These are phyloP conservation scores for Acanthopagrus latus DNA, from an alignment of 2,797 vertebrate species.

Conservation along the genomic window DNA sequence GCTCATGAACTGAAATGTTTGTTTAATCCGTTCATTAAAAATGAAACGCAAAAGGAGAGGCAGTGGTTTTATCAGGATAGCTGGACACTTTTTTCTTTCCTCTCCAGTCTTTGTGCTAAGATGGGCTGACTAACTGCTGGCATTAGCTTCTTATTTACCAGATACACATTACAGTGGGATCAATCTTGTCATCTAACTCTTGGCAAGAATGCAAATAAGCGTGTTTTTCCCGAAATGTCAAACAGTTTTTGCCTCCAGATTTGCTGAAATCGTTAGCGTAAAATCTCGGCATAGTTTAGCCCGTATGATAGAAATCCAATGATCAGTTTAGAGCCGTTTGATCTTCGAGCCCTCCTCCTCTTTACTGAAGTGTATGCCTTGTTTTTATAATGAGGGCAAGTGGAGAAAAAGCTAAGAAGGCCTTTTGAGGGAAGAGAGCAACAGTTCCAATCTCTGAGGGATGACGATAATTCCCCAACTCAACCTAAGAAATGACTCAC, in stretches of 20 bases:
- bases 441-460: conserved; percentile 18
- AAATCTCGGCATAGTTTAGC: conserved; percentile 33
- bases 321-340: conserved; percentile 23
- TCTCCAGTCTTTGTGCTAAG: conserved; percentile 17
- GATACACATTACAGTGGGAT: not conserved
- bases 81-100: not conserved
- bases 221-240: conserved; percentile 14
- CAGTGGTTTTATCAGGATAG: not conserved
- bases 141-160: conserved; percentile 9
- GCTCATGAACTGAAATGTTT: not conserved
- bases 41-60: not conserved
- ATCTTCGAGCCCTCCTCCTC: conserved; percentile 22
- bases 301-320: conserved; percentile 19
- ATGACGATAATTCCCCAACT: conserved; percentile 17
- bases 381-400: conserved; percentile 38
- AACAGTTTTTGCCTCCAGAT: conserved; percentile 8
- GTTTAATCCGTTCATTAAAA: no score
- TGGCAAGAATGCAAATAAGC: not conserved
- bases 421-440: conserved; percentile 20
- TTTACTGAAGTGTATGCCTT: conserved; percentile 37
- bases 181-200: conserved; percentile 20
- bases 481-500: conserved; percentile 33
- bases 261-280: conserved; percentile 26
- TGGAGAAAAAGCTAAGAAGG: conserved; percentile 23
- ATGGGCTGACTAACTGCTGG: conserved; percentile 1